Evolutionary conservation across 2,113 vertebrate genomes (phyloP).

Genomic region (Nerophis lumbriciformis): DNA sequence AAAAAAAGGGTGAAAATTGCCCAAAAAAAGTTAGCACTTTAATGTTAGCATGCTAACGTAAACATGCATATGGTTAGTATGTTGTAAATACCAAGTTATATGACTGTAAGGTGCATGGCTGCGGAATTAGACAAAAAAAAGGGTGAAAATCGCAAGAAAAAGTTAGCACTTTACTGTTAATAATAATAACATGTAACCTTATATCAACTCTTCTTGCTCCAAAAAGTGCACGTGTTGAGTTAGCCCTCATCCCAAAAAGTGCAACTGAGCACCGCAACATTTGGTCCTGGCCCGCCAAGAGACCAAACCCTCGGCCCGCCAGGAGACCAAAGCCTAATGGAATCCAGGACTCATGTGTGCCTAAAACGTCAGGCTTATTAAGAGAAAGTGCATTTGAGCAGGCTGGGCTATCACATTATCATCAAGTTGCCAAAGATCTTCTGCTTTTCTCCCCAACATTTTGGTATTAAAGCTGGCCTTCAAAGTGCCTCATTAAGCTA

Average conservation of each 20-base stretch:
- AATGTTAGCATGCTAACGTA: too few species aligned
- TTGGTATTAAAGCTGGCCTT: conserved; percentile 75
- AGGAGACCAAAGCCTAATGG: conserved; percentile 62
- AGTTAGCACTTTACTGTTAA: too few species aligned
- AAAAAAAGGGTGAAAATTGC: too few species aligned
- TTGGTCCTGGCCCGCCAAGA: conserved; percentile 24
- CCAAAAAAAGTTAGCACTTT: too few species aligned
- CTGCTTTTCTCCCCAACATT: conserved; percentile 72
- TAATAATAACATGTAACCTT: conserved; percentile 34
- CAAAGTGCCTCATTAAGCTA: conserved; percentile 76
- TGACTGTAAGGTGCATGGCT: too few species aligned
- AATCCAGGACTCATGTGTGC: conserved; percentile 52
- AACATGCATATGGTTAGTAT: too few species aligned
- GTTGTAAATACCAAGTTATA: too few species aligned
- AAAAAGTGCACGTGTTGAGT: conserved; percentile 60
- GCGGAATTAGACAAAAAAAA: too few species aligned
- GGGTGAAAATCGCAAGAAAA: too few species aligned
- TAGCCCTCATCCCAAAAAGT: conserved; percentile 49
- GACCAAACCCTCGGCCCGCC: conserved; percentile 37
- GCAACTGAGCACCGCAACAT: conserved; percentile 42
- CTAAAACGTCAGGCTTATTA: conserved; percentile 52
- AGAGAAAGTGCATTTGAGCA: conserved; percentile 61
- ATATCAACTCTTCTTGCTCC: conserved; percentile 58
- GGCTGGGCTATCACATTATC: conserved; percentile 74
- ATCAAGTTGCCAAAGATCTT: conserved; percentile 70